Evolutionary conservation across 2,113 vertebrate species (phyloP).

Genomic region (Felis chaus): DNA sequence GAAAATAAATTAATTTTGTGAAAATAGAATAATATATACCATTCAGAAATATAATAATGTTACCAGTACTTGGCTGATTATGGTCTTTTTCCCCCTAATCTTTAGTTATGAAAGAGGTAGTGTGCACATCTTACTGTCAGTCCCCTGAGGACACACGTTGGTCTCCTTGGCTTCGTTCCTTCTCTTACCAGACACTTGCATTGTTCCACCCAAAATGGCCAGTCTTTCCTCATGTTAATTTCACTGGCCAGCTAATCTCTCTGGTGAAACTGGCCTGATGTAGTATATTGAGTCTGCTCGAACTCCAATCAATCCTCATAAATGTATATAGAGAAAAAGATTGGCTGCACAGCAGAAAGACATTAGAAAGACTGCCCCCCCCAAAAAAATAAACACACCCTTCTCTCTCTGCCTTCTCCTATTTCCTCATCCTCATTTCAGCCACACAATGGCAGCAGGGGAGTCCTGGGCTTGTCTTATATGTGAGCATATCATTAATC

Average conservation of each 20-base stretch:
- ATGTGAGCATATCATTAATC: conserved; percentile 18
- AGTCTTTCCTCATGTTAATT: not conserved
- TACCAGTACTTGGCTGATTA: not conserved
- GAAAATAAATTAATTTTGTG: not conserved
- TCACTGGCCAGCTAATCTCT: not conserved
- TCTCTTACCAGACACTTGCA: not conserved
- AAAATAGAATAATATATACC: not conserved
- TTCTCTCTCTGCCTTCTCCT: no score
- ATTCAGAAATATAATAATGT: not conserved
- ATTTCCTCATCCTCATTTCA: not conserved
- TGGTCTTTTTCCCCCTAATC: not conserved
- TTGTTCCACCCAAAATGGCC: not conserved
- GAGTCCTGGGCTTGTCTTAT: conserved; percentile 33
- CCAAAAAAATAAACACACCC: not conserved
- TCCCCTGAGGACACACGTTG: not conserved
- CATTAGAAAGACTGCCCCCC: not conserved
- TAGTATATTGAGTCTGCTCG: not conserved
- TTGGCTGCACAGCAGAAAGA: not conserved
- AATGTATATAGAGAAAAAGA: not conserved
- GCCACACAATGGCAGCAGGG: not conserved
- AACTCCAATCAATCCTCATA: not conserved
- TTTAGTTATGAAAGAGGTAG: not conserved
- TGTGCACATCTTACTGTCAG: accelerated
- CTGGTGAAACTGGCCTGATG: not conserved
- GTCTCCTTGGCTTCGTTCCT: not conserved